Conservation (phyloP, 2,797 vertebrate species). For the Borostomias antarcticus region DNA sequence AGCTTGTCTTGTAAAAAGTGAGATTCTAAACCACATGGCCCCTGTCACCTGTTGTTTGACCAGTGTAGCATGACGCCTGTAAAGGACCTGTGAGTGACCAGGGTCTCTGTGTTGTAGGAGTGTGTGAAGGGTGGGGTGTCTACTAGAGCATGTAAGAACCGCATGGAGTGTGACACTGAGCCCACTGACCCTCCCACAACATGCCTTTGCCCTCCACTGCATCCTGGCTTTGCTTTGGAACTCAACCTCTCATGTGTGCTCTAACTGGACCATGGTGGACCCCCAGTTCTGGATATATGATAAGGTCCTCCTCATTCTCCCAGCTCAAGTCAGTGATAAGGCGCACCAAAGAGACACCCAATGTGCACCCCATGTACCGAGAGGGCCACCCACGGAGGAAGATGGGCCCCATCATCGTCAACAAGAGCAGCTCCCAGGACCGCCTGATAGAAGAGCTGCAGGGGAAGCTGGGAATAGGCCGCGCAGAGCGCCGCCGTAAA, state of each 20-base stretch:
- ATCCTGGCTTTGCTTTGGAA: conserved; percentile 21
- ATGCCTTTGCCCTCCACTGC: conserved; percentile 25
- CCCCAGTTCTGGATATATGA: conserved; percentile 22
- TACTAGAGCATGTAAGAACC: conserved; percentile 36
- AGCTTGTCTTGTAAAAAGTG: conserved; percentile 20
- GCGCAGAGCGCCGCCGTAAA: conserved; percentile 73
- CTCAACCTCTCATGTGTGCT: conserved; percentile 30
- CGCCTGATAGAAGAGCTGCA: conserved; percentile 90
- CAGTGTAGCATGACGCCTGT: conserved; percentile 23
- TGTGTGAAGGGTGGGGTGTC: neutral
- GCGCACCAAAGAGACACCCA: conserved; percentile 91
- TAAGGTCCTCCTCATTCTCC: conserved; percentile 36
- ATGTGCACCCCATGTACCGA: conserved; percentile 93
- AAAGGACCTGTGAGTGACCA: conserved; percentile 11
- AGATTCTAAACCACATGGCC: neutral
- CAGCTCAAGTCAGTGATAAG: conserved; percentile 97
- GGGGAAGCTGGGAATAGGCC: conserved; percentile 87
- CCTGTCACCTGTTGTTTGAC: conserved; percentile 11
- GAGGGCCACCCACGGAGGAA: conserved; percentile 86
- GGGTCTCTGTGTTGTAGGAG: conserved; percentile 10
- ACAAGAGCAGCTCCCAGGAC: conserved; percentile 92
- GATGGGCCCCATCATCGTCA: conserved; percentile 87
- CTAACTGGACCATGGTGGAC: conserved; percentile 10
- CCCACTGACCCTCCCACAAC: conserved; percentile 59
- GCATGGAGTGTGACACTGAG: conserved; percentile 45